Conservation (phyloP, 2,888 invertebrate species). For the Halocaridina rubra region DNA sequence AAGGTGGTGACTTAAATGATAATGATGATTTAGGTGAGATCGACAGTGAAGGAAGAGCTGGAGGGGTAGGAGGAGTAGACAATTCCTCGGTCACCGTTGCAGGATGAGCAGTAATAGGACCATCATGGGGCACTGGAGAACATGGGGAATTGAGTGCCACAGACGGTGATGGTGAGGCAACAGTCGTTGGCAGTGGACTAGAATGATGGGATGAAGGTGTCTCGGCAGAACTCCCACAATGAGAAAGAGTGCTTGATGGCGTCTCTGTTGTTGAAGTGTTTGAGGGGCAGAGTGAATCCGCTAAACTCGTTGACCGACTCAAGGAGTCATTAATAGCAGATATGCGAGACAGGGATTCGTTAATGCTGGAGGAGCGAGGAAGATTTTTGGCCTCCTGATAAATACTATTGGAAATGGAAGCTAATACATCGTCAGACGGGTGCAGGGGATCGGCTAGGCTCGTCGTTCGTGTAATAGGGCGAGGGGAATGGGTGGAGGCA, state of each 20-base stretch:
- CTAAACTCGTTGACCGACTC: slow-evolving; percentile 56
- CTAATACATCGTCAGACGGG: slow-evolving; percentile 6
- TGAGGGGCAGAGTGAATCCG: slow-evolving; percentile 51
- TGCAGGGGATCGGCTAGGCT: slow-evolving; percentile 44
- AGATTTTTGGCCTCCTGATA: slow-evolving; percentile 34
- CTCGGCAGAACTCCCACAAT: neutral
- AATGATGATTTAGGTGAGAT: neutral
- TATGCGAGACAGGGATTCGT: slow-evolving; percentile 46
- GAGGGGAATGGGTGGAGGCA: slow-evolving; percentile 41
- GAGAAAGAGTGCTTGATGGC: neutral
- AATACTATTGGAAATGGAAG: slow-evolving; percentile 18
- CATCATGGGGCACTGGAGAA: slow-evolving; percentile 51
- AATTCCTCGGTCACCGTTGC: slow-evolving; percentile 62
- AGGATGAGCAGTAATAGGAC: slow-evolving; percentile 58
- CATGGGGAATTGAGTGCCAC: slow-evolving; percentile 35
- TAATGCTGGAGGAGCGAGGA: slow-evolving; percentile 45
- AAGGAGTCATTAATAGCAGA: slow-evolving; percentile 41
- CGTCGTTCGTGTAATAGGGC: slow-evolving; percentile 45
- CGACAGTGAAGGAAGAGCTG: neutral
- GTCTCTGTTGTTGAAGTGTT: slow-evolving; percentile 36
- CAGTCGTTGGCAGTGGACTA: neutral
- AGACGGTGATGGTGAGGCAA: neutral
- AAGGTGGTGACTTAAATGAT: slow-evolving; percentile 13
- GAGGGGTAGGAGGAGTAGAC: slow-evolving; percentile 1
- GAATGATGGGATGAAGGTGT: neutral